Evolutionary conservation across 2,888 invertebrate genomes (phyloP), one percentile per base, ranked within the genome.

Genomic region (Noctuana brunneofusca): DNA sequence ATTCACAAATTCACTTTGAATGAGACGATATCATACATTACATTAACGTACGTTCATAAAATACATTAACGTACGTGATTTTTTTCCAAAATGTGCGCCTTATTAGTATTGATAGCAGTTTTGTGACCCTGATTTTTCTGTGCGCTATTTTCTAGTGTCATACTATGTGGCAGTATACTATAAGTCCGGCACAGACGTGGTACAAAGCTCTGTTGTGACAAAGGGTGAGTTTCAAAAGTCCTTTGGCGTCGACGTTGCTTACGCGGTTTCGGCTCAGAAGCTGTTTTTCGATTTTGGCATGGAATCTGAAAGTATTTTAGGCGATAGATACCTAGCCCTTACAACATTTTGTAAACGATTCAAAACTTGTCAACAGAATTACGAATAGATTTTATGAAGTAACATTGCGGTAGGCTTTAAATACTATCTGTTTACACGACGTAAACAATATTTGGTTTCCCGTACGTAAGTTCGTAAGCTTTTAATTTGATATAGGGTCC

Each of bases 171-270:
- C 43, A 43, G 43, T 43, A 18, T 18, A 18, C 43, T 43, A 3
- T 43, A 43, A 18, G 43, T 43, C 18, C 43, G 43, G 43, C 43
- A 43, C 11, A 43, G 18, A 43, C 43, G 43, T 43, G 43, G 11
- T 4, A 43, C 18, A 43, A 43, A 18, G 11, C 16, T 16, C 16
- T 43, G 43, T 11, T 9, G 18, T 18, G 18, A 11, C 2, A 18
- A 43, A 18, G 0, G 8, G 11, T 43, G 18, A 5, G 18, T 43
- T 43, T 43, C 18, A 18, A 11, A 18, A 9, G 43, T 18, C 43
- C 18, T 43, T 11, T 18, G 16, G 9, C 16, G 16, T 41, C 41
- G 16, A 41, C 9, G 8, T 4, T 5, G 18, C 16, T 41, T 41
- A 41, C 16, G 41, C 8, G 41, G 16, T 41, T 18, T 41, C 8